Base-by-base conservation (phyloP, 1,140 invertebrate genomes). In the Drosophila neocordata region DNA sequence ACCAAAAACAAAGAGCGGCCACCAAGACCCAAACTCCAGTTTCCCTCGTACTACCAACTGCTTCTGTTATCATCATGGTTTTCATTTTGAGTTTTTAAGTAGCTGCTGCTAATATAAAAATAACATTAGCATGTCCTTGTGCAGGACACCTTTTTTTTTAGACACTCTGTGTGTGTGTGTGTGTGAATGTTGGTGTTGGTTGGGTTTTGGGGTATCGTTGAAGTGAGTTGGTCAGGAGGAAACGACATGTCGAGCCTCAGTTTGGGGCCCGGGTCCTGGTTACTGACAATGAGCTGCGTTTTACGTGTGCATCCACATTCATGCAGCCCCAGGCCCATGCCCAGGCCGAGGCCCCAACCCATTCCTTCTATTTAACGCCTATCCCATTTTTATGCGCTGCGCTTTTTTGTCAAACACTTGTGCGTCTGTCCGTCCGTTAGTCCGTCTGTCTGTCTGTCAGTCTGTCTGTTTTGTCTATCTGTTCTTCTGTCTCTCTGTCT, bases 121-220 rank as follows among this genome's bases (percentile, higher is more conserved):
- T 88, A 88, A 88, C 83, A 88, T 88, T 83, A 79, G 79, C 69
- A 65, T 80, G 70, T 85, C 82, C 83, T 82, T 85, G 73, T 67
- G 60, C 81, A 84, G 80, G 80, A 84, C 79, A 84, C 81, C 76
- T 84, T 83, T 82, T 68, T 44, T 52, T 63, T 61, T 7, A n/a
- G n/a, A n/a, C n/a, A 41, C 38, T 12, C n/a, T 38, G 37, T 41
- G 27, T 53, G 59, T 67, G 18, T 44, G 34, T 53, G 6, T 31
- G 15, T 27, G 15, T n/a, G n/a, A n/a, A n/a, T n/a, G n/a, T n/a
- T n/a, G 57, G 20, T 24, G 13, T 7, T 12, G n/a, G 20, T 67
- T 61, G 52, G 61, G 22, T 63, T 41, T 48, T 48, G 41, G 51
- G 18, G 24, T 56, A 34, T 38, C 57, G 55, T 41, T 37, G 18